Percentiles rank a stretch among this genome's conserved stretches.
Evolutionary conservation across 2,888 invertebrate species (phyloP).

Genomic region (Microctonus brassicae): DNA sequence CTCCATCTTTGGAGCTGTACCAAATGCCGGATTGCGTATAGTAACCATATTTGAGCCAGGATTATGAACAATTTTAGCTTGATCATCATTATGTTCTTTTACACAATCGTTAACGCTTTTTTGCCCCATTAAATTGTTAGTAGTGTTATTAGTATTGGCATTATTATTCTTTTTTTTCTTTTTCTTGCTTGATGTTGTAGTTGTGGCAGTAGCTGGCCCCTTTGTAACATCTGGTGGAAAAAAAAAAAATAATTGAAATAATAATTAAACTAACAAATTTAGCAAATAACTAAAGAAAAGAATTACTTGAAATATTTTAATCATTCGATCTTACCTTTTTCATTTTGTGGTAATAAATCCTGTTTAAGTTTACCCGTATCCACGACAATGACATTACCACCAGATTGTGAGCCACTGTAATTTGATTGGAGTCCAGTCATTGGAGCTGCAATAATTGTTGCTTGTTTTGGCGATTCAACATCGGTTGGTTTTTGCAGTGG

Average conservation of each 20-base stretch:
- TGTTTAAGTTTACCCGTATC: constrained; percentile 74
- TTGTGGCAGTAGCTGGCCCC: constrained; percentile 44
- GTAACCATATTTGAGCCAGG: constrained; percentile 79
- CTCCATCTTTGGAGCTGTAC: constrained; percentile 72
- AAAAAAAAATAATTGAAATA: neutral
- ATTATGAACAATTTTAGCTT: constrained; percentile 68
- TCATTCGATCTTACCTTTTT: constrained; percentile 53
- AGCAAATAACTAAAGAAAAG: constrained; percentile 2
- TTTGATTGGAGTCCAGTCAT: constrained; percentile 61
- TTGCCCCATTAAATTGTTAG: constrained; percentile 35
- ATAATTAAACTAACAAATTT: neutral
- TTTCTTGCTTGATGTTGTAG: constrained; percentile 72
- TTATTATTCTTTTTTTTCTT: constrained; percentile 71
- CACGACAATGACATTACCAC: constrained; percentile 75
- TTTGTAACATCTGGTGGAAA: constrained; percentile 46
- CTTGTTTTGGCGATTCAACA: constrained; percentile 56
- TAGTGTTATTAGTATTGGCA: constrained; percentile 48
- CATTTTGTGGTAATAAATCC: constrained; percentile 63
- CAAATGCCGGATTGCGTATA: constrained; percentile 84
- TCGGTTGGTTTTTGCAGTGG: constrained; percentile 59
- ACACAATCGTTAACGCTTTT: constrained; percentile 42
- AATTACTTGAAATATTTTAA: constrained; percentile 11
- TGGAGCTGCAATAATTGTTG: constrained; percentile 67
- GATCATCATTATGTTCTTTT: constrained; percentile 56
- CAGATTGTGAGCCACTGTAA: constrained; percentile 65